phyloP scores from a whole-genome alignment of 2,888 invertebrate species.

The Abrostola tripartita region DNA sequence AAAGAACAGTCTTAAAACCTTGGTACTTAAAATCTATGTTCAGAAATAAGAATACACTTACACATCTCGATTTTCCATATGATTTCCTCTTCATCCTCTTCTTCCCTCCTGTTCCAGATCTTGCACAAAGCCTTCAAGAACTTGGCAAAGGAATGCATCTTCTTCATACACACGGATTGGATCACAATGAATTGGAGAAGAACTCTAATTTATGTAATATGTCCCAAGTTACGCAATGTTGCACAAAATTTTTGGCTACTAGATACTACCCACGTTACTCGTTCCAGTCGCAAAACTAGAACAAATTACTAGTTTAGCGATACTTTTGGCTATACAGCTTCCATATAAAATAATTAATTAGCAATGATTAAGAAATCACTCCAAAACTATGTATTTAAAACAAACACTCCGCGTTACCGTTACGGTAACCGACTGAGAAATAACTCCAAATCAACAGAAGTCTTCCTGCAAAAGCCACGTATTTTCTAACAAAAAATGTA shows the following conservation, averaged over 20 bases:
- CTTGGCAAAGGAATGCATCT: conserved; percentile 36
- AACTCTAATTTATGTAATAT: too few relatives aligned
- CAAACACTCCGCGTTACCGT: conserved; percentile 13
- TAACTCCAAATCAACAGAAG: conserved; percentile 28
- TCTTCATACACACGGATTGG: conserved; percentile 26
- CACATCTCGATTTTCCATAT: conserved; percentile 52
- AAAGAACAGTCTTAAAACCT: too few relatives aligned
- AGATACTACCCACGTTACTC: neutral
- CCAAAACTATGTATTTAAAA: conserved; percentile 20
- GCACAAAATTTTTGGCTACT: neutral
- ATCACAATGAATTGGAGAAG: neutral
- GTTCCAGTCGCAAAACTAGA: neutral
- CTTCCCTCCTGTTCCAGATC: conserved; percentile 42
- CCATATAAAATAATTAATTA: conserved; percentile 10
- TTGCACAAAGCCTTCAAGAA: conserved; percentile 45
- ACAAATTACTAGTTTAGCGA: neutral
- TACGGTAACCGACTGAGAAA: conserved; percentile 18
- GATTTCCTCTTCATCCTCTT: conserved; percentile 53
- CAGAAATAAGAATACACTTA: conserved; percentile 26
- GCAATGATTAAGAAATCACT: conserved; percentile 7
- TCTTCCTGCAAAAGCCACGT: conserved; percentile 46
- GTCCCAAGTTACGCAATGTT: too few relatives aligned
- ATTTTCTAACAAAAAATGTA: conserved; percentile 25
- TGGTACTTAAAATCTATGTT: too few relatives aligned
- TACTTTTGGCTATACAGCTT: neutral